Evolutionary conservation across 2,797 vertebrate species (phyloP), one percentile per base, ranked within the genome.

Genomic region (Mus minutoides): DNA sequence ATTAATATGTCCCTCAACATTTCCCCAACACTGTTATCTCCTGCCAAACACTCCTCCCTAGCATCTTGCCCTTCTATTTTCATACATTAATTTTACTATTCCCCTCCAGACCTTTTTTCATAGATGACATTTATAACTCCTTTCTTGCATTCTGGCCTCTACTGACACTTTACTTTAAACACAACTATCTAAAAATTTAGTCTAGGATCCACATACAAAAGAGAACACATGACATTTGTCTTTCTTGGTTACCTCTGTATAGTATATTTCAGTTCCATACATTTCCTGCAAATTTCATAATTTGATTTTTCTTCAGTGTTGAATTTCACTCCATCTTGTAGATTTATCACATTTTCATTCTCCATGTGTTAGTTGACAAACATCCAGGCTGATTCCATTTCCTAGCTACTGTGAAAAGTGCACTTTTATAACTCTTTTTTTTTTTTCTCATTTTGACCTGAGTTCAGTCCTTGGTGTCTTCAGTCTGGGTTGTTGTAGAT

Each of bases 391-490:
- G 29, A 34, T 67, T n/a, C 62, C 19, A 67, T 49, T 49, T 67
- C 11, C 43, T 67, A 67, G 31, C 43, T 49, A 14, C 34, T 24
- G 31, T 49, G 62, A 67, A 60, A 14, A 21, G 43, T 62, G 43
- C 31, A 14, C 12, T 85, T 49, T 67, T 1, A 19, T 64, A 12
- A 10, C 2, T 52, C 54, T 52, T n/a, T 46, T 46, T 46, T 71
- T 60, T 60, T 87, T 91, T 79, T 17, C 29, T 87, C 43, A 34
- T 80, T 95, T 92, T 86, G 56, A n/a, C 71, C 31, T 71, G 46
- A 91, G 46, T 88, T 52, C 52, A 62, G 16, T 21, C 26, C 52
- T 71, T 31, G 31, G 56, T 60, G 46, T 69, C 87, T 73, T 21
- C 10, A 31, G 60, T 62, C 12, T 62, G 40, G 78, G 46, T 52